These are phyloP conservation scores for Morpho deidamia DNA, from an alignment of 2,888 invertebrate genomes.

Conservation along the genomic window DNA sequence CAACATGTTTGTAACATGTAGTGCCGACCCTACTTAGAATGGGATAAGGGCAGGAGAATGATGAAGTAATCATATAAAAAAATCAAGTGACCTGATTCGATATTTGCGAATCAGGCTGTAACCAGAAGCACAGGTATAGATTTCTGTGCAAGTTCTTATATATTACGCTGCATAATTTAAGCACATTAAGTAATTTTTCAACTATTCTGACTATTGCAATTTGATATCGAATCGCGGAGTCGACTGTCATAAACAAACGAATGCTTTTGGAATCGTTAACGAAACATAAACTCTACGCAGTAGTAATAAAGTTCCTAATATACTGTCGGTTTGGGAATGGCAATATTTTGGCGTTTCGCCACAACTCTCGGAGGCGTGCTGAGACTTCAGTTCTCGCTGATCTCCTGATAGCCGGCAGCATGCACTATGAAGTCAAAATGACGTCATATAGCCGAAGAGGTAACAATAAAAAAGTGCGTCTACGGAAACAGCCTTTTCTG, in stretches of 20 bases:
- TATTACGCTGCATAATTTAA: neutral
- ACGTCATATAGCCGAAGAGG: conserved; percentile 1
- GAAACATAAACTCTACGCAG: conserved; percentile 8
- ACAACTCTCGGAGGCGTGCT: conserved; percentile 18
- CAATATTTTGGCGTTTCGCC: conserved; percentile 25
- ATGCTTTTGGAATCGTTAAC: neutral
- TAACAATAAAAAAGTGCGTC: neutral
- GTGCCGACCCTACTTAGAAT: no score
- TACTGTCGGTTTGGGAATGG: neutral
- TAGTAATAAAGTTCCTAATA: conserved; percentile 10
- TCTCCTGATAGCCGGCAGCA: conserved; percentile 6
- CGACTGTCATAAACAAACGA: conserved; percentile 9
- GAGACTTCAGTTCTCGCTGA: conserved; percentile 17
- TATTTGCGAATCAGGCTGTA: no score
- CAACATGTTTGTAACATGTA: no score
- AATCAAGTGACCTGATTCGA: no score
- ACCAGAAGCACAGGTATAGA: no score
- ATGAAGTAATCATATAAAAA: no score
- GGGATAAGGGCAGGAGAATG: no score
- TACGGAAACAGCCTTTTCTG: neutral
- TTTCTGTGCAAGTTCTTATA: no score
- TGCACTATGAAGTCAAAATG: conserved; percentile 5
- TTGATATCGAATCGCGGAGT: neutral
- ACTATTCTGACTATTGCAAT: neutral
- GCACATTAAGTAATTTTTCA: neutral